Base-by-base conservation (phyloP, 2,797 vertebrate species). In the Parotocinclus haroldoi region DNA sequence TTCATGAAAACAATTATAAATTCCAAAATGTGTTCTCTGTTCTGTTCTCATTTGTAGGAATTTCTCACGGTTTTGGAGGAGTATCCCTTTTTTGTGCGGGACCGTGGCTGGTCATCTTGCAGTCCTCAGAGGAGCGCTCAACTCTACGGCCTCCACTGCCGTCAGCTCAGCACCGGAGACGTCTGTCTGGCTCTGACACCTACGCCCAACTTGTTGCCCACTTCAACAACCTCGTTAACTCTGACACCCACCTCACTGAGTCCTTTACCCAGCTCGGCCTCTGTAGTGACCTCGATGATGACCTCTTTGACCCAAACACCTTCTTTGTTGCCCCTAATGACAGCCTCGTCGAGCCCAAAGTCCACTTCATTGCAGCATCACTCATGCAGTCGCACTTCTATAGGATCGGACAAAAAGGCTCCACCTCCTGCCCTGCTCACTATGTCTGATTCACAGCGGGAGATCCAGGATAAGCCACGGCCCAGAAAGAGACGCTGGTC, bases 31-130 rank as follows among this genome's bases (percentile, higher is more conserved):
- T n/a, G n/a, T n/a, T n/a, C n/a, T n/a, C n/a, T n/a, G n/a, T 40
- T 12, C 53, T 63, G 38, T 50, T 57, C n/a, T 55, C 18, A 14
- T 37, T n/a, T 59, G 59, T 46, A 92, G 91, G 91, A 92, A 89
- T 79, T 88, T 78, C 85, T 92, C 78, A 90, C 88, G 74, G 90
- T 92, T 78, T 85, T 92, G 84, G 87, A 87, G 73, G 91, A 92
- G 86, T 92, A 91, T 75, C 91, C 91, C 0, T 92, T 92, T 80
- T 92, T 92, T 74, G 91, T 92, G 65, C 82, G 83, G 76, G 86
- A 89, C 77, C 82, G 69, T 42, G 91, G 91, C 78, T 92, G 91
- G 91, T 91, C 91, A 77, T 92, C 91, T 54, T 92, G 91, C 86
- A 85, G 85, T 78, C 91, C 91, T 39, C 85, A 84, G 79, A 87